Conservation (phyloP, 1,140 invertebrate genomes). For the Babylonia areolata region DNA sequence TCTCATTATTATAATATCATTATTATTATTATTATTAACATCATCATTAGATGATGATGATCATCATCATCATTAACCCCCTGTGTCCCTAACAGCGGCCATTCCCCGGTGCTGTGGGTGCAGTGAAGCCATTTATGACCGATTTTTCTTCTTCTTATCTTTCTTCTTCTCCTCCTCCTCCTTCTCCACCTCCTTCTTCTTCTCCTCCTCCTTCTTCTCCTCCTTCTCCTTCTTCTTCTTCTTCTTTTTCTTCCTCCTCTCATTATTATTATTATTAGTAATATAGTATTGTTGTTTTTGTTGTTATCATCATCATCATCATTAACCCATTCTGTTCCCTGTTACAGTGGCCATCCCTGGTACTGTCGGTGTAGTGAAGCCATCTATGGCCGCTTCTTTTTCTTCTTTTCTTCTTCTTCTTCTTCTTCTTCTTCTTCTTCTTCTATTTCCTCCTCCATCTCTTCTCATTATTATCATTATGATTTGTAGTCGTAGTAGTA, state of each 20-base stretch:
- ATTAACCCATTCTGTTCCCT: too few relatives aligned
- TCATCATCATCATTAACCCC: too few relatives aligned
- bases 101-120: not conserved
- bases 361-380: not conserved
- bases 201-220: not conserved
- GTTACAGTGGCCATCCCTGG: not conserved
- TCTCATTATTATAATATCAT: too few relatives aligned
- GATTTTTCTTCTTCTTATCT: not conserved
- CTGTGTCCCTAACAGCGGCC: not conserved
- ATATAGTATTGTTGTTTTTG: too few relatives aligned
- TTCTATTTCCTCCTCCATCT: not conserved
- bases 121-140: not conserved
- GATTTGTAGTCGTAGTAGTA: not conserved
- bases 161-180: not conserved
- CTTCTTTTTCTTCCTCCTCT: not conserved
- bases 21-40: too few relatives aligned
- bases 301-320: too few relatives aligned
- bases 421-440: too few relatives aligned
- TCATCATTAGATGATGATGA: not conserved
- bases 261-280: too few relatives aligned
- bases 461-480: too few relatives aligned
- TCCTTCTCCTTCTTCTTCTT: slow-evolving; percentile 4
- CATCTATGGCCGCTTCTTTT: not conserved
- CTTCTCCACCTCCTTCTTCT: not conserved
- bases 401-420: too few relatives aligned